Conservation (phyloP, 2,113 vertebrate genomes). For the Menidia beryllina region DNA sequence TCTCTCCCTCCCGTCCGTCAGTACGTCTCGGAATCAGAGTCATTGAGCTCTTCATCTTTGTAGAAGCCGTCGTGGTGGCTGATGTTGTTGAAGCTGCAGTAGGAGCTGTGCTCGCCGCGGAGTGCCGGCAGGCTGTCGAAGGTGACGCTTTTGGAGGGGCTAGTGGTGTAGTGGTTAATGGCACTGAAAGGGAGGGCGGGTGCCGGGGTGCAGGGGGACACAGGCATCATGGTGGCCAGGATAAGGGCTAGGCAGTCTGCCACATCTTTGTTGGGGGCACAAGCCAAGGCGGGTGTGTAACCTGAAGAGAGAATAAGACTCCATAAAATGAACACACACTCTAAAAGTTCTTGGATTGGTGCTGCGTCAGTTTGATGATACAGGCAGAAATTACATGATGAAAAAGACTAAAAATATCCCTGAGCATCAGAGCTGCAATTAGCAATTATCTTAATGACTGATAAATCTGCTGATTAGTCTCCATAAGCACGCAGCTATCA, state of each 20-base stretch:
- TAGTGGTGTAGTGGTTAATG: conserved; percentile 94
- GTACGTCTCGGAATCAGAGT: conserved; percentile 98
- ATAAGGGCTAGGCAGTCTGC: conserved; percentile 98
- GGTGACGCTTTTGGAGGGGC: conserved; percentile 94
- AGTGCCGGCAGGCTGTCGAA: conserved; percentile 92
- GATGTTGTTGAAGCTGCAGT: conserved; percentile 96
- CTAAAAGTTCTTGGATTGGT: neutral
- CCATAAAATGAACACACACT: neutral
- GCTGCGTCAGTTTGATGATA: too few species aligned
- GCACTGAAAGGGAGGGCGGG: conserved; percentile 91
- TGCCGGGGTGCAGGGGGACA: conserved; percentile 89
- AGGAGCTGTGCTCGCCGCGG: conserved; percentile 91
- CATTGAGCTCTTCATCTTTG: conserved; percentile 94
- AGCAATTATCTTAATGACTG: neutral
- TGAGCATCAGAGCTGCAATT: neutral
- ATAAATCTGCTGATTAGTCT: neutral
- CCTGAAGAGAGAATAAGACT: conserved; percentile 76
- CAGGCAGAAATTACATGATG: neutral
- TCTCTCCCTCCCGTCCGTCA: conserved; percentile 72
- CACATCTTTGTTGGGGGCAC: conserved; percentile 98
- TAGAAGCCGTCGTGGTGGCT: conserved; percentile 90
- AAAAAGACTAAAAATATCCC: neutral
- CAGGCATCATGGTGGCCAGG: conserved; percentile 98
- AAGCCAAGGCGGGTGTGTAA: conserved; percentile 97
- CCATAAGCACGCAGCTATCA: too few species aligned